Percentiles rank a stretch among this genome's conserved stretches.
phyloP scores from a whole-genome alignment of 2,888 invertebrate genomes.

The Salpingus planirostris region DNA sequence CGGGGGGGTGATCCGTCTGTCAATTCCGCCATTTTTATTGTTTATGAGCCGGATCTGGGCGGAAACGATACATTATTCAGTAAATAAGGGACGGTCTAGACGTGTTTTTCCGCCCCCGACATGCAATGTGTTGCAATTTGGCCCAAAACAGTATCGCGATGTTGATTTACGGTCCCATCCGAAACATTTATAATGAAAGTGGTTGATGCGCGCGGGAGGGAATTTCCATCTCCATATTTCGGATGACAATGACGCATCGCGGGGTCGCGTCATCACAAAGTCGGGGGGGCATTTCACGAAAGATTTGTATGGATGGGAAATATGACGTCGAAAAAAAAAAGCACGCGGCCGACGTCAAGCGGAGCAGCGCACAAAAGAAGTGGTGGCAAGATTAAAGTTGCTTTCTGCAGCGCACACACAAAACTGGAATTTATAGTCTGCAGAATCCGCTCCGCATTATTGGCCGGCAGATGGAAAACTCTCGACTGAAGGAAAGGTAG shows the following conservation, averaged over 20 bases:
- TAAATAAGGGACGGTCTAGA: too few species aligned
- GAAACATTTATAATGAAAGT: slow-evolving; percentile 6
- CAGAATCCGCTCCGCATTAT: slow-evolving; percentile 20
- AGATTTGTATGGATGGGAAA: slow-evolving; percentile 18
- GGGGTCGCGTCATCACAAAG: slow-evolving; percentile 11
- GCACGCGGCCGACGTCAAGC: slow-evolving; percentile 2
- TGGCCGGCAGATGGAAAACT: slow-evolving; percentile 20
- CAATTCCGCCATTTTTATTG: too few species aligned
- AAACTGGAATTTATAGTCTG: slow-evolving; percentile 24
- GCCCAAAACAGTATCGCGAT: too few species aligned
- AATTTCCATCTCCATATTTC: slow-evolving; percentile 14
- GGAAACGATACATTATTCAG: too few species aligned
- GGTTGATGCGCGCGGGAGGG: slow-evolving; percentile 1
- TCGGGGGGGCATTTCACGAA: slow-evolving; percentile 6
- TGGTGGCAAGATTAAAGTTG: slow-evolving; percentile 22
- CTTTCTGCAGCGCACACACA: slow-evolving; percentile 24
- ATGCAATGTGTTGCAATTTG: too few species aligned
- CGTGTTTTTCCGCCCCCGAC: too few species aligned
- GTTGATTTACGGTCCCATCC: slow-evolving; percentile 10
- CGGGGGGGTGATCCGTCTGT: too few species aligned
- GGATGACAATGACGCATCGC: slow-evolving; percentile 8
- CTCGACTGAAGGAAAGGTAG: slow-evolving; percentile 11
- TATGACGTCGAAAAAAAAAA: slow-evolving; percentile 7
- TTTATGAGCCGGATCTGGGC: too few species aligned
- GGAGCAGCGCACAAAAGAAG: slow-evolving; percentile 17